Percentiles rank a stretch among this genome's conserved stretches.
Conservation (phyloP, 2,888 invertebrate genomes). For the Acronicta leporina region DNA sequence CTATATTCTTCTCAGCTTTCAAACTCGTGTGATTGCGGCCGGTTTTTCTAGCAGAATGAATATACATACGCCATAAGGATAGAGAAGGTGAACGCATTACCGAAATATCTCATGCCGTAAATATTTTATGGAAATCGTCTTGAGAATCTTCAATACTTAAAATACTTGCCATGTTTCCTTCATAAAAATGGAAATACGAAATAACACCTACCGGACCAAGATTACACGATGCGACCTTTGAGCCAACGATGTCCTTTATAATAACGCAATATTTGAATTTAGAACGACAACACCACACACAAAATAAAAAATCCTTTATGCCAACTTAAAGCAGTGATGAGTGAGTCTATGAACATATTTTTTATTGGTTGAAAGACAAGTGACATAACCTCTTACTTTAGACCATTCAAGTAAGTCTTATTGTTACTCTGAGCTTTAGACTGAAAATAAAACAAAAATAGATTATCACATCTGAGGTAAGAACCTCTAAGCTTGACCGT, state of each 20-base stretch:
- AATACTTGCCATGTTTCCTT: slow-evolving; percentile 49
- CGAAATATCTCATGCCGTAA: slow-evolving; percentile 39
- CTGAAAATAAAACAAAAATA: background rate
- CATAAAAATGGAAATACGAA: slow-evolving; percentile 54
- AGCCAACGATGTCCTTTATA: slow-evolving; percentile 17
- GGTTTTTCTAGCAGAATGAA: too few relatives aligned
- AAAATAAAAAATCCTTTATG: too few relatives aligned
- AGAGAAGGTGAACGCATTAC: slow-evolving; percentile 28
- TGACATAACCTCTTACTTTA: too few relatives aligned
- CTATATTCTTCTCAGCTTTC: too few relatives aligned
- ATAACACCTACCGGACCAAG: slow-evolving; percentile 38
- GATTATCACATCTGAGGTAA: too few relatives aligned
- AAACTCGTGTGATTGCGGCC: too few relatives aligned
- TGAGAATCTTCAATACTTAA: slow-evolving; percentile 52
- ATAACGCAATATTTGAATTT: slow-evolving; percentile 44
- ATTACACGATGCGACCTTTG: slow-evolving; percentile 32
- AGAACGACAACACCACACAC: slow-evolving; percentile 36
- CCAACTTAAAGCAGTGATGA: too few relatives aligned
- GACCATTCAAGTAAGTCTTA: too few relatives aligned
- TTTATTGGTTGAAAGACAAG: too few relatives aligned
- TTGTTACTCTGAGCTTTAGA: too few relatives aligned
- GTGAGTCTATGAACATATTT: too few relatives aligned
- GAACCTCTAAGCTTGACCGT: background rate
- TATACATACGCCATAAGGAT: slow-evolving; percentile 10
- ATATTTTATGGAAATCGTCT: slow-evolving; percentile 43